Evolutionary conservation across 2,113 vertebrate genomes (phyloP).

Genomic region (Rhipidura dahli): DNA sequence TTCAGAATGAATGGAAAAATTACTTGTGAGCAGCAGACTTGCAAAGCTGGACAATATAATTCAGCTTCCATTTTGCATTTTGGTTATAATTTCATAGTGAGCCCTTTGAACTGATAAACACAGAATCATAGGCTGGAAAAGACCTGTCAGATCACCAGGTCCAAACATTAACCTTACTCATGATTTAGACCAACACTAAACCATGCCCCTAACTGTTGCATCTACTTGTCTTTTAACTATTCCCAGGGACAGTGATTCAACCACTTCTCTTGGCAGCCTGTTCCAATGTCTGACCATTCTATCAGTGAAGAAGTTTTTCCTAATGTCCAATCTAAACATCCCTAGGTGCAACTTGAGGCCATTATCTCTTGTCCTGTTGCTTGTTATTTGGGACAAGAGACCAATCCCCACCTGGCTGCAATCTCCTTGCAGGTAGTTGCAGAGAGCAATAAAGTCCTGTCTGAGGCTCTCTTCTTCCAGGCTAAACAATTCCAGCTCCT

Average conservation of each 20-base stretch:
- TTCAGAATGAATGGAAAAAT: not conserved
- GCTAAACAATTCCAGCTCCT: not conserved
- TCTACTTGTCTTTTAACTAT: not conserved
- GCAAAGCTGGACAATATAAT: not conserved
- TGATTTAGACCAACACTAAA: not conserved
- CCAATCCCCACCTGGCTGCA: rapidly evolving
- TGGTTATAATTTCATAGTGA: not conserved
- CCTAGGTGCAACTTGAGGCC: not conserved
- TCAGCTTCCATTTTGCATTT: not conserved
- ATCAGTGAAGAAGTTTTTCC: not conserved
- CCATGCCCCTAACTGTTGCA: not conserved
- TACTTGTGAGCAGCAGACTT: not conserved
- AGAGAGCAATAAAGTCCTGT: not conserved
- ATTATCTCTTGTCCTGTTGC: not conserved
- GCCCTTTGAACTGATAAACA: not conserved
- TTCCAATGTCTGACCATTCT: not conserved
- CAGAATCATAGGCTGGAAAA: not conserved
- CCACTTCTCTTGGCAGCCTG: not conserved
- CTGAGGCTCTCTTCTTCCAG: not conserved
- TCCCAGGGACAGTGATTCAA: not conserved
- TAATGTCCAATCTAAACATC: not conserved
- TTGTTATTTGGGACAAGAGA: not conserved
- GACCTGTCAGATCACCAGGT: not conserved
- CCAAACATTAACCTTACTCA: not conserved
- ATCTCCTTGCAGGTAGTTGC: not conserved